Evolutionary conservation across 2,797 vertebrate genomes (phyloP), one percentile per base, ranked within the genome.

Genomic region (Sciurus carolinensis): DNA sequence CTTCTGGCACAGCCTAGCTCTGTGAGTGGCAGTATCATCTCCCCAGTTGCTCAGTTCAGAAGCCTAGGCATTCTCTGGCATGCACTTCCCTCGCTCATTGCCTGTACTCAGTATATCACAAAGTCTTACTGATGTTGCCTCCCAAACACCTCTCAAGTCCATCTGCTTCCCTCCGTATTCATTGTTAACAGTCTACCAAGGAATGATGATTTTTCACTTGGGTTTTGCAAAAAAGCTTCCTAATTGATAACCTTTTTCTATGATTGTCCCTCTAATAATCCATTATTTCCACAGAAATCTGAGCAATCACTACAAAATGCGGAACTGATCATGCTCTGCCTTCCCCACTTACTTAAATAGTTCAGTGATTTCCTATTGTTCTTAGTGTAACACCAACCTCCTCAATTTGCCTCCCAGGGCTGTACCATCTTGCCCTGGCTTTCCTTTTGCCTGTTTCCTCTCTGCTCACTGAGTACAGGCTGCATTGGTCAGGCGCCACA

Each of bases 281-380:
- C 42, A 76, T 91, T 93, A 24, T 94, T 80, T 91, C 94, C 80
- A 73, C 6, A 66, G 89, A 83, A 73, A 93, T 17, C n/a, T 10
- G 24, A 95, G n/a, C 11, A 91, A 82, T 92, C 73, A 52, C 54
- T 88, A 57, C 20, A 92, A 83, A 95, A 93, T 77, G 54, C 76
- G 86, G 86, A 94, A 44, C 39, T 94, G 91, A 94, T 96, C 89
- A 72, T 75, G 20, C 39, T n/a, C 54, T 75, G 33, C 36, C n/a
- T 30, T 95, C 30, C 30, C 28, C 88, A 24, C 50, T 76, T 87
- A 57, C 64, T 75, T 86, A 86, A 84, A 33, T 59, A 79, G n/a
- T 80, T 87, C 77, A 64, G 12, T 91, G n/a, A 94, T 73, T 95
- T 94, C 14, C 28, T 30, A 54, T 75, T 71, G 73, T 86, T 91